A percentile compares a stretch with the other conserved stretches of the same genome.
Conservation (phyloP, 2,113 vertebrate species). For the Lamprotornis superbus region DNA sequence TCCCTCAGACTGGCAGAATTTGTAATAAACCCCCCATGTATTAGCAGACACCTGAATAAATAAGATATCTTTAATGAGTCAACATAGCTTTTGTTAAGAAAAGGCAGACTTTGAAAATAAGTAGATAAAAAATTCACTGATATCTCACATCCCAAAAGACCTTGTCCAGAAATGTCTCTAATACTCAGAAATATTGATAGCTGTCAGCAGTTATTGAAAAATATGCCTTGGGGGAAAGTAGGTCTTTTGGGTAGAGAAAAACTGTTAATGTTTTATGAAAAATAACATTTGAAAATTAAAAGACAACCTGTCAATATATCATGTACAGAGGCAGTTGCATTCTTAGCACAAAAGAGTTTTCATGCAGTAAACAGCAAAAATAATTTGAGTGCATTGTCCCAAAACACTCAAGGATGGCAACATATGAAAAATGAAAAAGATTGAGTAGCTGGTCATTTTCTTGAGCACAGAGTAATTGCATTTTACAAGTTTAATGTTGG, state of each 20-base stretch:
- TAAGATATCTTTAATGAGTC: not conserved
- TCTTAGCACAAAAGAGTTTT: not conserved
- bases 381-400: not conserved
- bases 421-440: not conserved
- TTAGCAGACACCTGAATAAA: not conserved
- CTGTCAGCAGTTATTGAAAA: not conserved
- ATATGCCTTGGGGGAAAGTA: not conserved
- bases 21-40: not conserved
- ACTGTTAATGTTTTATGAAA: not conserved
- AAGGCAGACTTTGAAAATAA: not conserved
- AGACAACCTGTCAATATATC: not conserved
- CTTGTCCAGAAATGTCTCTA: not conserved
- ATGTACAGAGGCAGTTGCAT: not conserved
- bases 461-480: not conserved
- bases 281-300: not conserved
- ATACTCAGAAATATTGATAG: not conserved
- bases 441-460: not conserved
- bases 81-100: not conserved
- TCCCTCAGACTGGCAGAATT: not conserved
- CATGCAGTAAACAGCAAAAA: not conserved
- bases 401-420: not conserved
- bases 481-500: not conserved
- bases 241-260: not conserved
- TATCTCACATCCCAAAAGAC: not conserved
- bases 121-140: not conserved